Evolutionary conservation across 2,888 invertebrate genomes (phyloP).

Genomic region (Morinoia aosen): DNA sequence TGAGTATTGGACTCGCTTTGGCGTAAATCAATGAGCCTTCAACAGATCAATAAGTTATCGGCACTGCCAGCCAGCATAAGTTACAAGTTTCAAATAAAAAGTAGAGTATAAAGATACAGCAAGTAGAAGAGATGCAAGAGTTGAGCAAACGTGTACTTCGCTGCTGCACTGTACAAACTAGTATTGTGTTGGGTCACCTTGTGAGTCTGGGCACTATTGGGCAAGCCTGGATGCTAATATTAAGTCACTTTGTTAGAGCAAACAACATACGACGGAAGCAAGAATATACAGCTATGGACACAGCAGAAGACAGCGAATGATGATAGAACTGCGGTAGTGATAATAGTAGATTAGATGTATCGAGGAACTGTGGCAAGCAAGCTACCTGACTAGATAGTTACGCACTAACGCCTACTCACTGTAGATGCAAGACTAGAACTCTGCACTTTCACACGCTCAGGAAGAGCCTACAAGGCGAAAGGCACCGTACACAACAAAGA

Average conservation of each 20-base stretch:
- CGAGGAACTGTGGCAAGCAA: not conserved
- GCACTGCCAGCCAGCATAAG: not conserved
- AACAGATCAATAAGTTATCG: not conserved
- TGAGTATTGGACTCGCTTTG: not conserved
- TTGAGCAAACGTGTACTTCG: conserved; percentile 3
- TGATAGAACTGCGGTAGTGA: not conserved
- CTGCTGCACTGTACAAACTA: conserved; percentile 30
- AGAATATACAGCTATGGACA: conserved; percentile 26
- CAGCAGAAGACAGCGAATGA: not conserved
- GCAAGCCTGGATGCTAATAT: not conserved
- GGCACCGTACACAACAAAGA: not conserved
- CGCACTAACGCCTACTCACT: conserved; percentile 3
- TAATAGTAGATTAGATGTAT: not conserved
- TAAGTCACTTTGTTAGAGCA: not conserved
- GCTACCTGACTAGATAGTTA: not conserved
- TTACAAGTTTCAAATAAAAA: not conserved
- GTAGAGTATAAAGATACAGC: not conserved
- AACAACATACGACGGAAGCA: not conserved
- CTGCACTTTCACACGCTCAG: not conserved
- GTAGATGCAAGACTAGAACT: not conserved
- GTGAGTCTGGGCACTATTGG: conserved; percentile 37
- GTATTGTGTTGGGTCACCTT: not conserved
- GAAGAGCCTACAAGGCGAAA: not conserved
- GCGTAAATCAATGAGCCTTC: not conserved
- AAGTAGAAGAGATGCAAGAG: conserved; percentile 13